These are phyloP conservation scores for Drosophila baimaii DNA, from an alignment of 1,140 invertebrate species.

Conservation along the genomic window DNA sequence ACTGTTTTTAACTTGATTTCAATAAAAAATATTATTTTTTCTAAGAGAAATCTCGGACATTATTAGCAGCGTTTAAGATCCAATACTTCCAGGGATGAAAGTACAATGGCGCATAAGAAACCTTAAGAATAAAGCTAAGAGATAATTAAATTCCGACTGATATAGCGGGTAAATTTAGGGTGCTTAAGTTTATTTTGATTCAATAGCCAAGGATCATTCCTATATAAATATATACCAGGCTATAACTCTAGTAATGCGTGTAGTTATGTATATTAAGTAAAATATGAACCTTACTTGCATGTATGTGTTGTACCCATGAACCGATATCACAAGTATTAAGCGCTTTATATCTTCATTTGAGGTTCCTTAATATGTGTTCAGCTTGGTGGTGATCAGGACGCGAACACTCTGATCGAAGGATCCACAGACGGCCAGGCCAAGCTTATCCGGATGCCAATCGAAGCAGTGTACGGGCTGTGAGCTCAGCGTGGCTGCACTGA, in stretches of 20 bases:
- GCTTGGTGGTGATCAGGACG: constrained; percentile 94
- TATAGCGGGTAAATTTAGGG: neutral
- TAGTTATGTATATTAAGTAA: constrained; percentile 18
- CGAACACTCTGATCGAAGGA: constrained; percentile 97
- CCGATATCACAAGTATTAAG: constrained; percentile 25
- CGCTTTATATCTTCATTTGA: neutral
- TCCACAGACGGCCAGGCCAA: constrained; percentile 93
- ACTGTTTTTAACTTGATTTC: neutral
- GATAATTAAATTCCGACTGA: neutral
- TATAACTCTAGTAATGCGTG: neutral
- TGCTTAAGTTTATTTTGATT: constrained; percentile 18
- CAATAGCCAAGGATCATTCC: neutral
- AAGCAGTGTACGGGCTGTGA: constrained; percentile 95
- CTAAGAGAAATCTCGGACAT: no score
- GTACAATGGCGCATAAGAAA: no score
- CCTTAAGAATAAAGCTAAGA: no score
- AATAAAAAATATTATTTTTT: neutral
- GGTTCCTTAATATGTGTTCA: constrained; percentile 87
- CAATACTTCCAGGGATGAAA: no score
- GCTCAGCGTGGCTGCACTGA: constrained; percentile 92
- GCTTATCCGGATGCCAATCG: constrained; percentile 96
- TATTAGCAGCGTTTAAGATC: no score
- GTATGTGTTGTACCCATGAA: constrained; percentile 21
- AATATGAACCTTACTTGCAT: constrained; percentile 15
- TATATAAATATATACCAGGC: no score